These are phyloP conservation scores for Caenorhabditis uteleia DNA, from an alignment of 2,888 invertebrate species.

Conservation along the genomic window DNA sequence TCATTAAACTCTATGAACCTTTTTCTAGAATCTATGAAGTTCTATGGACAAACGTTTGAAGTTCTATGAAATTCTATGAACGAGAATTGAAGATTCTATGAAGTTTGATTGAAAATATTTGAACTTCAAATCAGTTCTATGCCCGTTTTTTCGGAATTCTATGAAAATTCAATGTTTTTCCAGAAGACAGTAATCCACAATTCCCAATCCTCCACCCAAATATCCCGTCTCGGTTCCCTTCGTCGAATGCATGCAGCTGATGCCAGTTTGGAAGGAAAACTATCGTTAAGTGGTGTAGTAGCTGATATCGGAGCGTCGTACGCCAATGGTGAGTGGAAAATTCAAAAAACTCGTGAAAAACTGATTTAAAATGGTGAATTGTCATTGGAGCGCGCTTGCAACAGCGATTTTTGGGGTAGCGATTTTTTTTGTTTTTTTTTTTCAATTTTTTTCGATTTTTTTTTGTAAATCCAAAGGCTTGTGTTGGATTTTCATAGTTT, in stretches of 20 bases:
- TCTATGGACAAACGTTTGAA: no score
- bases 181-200: slow-evolving; percentile 35
- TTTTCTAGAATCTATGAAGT: no score
- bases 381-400: slow-evolving; percentile 2
- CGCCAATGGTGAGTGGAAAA: slow-evolving; percentile 5
- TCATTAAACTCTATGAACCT: no score
- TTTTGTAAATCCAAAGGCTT: not conserved
- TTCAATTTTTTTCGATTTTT: not conserved
- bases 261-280: slow-evolving; percentile 38
- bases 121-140: no score
- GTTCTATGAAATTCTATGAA: no score
- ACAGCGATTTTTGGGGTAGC: not conserved
- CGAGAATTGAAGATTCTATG: no score
- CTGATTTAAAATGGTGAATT: no score
- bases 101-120: no score
- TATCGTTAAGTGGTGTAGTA: slow-evolving; percentile 29
- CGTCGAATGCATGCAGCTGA: slow-evolving; percentile 44
- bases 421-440: slow-evolving; percentile 5
- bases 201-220: slow-evolving; percentile 41
- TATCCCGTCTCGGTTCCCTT: slow-evolving; percentile 39
- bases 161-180: not conserved
- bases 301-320: slow-evolving; percentile 26
- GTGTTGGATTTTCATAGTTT: not conserved
- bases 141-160: no score
- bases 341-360: no score